Conservation (phyloP, 2,113 vertebrate genomes). For the Narcine bancroftii region DNA sequence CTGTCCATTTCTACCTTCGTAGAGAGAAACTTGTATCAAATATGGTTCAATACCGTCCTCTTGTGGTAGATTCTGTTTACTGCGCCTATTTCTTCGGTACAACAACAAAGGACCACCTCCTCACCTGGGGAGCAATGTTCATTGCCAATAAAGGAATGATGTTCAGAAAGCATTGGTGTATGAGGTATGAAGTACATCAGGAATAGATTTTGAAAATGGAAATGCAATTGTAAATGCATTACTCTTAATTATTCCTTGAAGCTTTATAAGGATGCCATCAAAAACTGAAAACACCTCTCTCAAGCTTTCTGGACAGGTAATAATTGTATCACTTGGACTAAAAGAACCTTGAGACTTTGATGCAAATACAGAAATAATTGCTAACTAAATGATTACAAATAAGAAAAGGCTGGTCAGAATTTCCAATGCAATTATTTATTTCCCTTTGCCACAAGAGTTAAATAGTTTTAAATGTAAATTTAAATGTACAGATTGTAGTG, state of each 20-base stretch:
- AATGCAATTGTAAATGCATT: not conserved
- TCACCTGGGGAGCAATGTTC: not conserved
- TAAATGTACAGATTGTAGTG: too few relatives aligned
- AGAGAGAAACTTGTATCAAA: not conserved
- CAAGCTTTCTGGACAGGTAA: not conserved
- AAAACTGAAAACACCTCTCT: too few relatives aligned
- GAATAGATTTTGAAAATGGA: not conserved
- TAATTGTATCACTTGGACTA: too few relatives aligned
- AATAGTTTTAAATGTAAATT: too few relatives aligned
- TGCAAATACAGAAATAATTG: not conserved
- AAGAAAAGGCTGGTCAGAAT: not conserved
- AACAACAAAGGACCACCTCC: not conserved
- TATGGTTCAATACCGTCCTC: slow-evolving; percentile 20
- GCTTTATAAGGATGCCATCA: too few relatives aligned
- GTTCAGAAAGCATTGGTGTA: not conserved
- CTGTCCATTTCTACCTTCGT: too few relatives aligned
- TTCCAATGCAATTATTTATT: not conserved
- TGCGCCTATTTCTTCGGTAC: not conserved
- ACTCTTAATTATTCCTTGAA: not conserved
- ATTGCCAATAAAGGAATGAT: not conserved
- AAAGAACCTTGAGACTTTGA: not conserved
- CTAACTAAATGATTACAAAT: not conserved
- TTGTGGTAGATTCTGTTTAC: not conserved
- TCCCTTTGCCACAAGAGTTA: too few relatives aligned
- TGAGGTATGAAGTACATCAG: not conserved